A percentile compares a stretch with the other conserved stretches of the same genome.
phyloP scores from a whole-genome alignment of 2,113 vertebrate species.

The Hydrolagus affinis region DNA sequence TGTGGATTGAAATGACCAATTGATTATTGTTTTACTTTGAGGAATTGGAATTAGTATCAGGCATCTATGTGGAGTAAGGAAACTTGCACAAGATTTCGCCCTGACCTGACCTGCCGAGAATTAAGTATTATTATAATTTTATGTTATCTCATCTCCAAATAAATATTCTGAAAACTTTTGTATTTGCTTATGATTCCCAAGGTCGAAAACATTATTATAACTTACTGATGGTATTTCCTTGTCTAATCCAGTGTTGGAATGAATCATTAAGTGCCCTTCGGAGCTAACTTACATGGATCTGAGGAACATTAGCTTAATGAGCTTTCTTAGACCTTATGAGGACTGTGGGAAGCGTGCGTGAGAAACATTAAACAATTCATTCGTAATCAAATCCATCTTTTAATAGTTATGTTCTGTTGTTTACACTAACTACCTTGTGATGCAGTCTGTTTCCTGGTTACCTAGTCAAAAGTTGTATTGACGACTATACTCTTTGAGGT shows the following conservation, averaged over 20 bases:
- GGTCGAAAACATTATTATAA: slow-evolving; percentile 52
- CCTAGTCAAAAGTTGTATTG: slow-evolving; percentile 33
- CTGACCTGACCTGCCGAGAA: too few species aligned
- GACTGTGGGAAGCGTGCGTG: slow-evolving; percentile 83
- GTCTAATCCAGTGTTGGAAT: slow-evolving; percentile 58
- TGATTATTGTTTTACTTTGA: too few species aligned
- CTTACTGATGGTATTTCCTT: slow-evolving; percentile 56
- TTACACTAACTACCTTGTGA: too few species aligned
- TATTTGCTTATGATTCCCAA: slow-evolving; percentile 47
- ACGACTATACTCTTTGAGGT: slow-evolving; percentile 35
- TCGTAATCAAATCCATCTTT: slow-evolving; percentile 83
- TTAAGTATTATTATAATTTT: not conserved
- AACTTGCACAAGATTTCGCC: too few species aligned
- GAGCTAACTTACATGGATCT: slow-evolving; percentile 73
- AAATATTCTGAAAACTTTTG: slow-evolving; percentile 42
- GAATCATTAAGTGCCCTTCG: slow-evolving; percentile 69
- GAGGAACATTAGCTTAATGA: slow-evolving; percentile 81
- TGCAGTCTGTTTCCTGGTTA: slow-evolving; percentile 32
- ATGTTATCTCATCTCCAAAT: not conserved
- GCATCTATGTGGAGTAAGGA: too few species aligned
- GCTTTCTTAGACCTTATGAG: slow-evolving; percentile 79
- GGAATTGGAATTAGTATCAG: too few species aligned
- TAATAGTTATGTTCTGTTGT: slow-evolving; percentile 56
- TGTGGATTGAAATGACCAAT: too few species aligned
- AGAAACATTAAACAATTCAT: slow-evolving; percentile 85